These are phyloP conservation scores for Anas platyrhynchos DNA, from an alignment of 2,113 vertebrate genomes.

Conservation along the genomic window DNA sequence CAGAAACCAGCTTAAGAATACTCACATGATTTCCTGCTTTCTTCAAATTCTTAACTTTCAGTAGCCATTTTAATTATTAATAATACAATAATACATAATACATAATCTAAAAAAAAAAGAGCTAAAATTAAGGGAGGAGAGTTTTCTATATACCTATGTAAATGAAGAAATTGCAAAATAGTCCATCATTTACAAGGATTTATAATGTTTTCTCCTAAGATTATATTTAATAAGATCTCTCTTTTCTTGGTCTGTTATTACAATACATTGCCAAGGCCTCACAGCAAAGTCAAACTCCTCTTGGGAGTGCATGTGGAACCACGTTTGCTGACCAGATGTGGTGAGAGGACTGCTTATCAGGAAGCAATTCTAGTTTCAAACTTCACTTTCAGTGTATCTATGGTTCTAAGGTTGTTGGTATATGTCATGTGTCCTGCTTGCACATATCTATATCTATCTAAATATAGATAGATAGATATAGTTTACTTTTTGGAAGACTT, in stretches of 20 bases:
- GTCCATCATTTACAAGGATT: neutral
- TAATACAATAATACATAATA: neutral
- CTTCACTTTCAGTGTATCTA: neutral
- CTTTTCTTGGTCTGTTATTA: neutral
- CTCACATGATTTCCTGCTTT: constrained; percentile 41
- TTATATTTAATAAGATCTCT: neutral
- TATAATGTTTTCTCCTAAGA: neutral
- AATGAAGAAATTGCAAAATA: constrained; percentile 2
- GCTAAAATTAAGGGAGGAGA: neutral
- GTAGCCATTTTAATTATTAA: neutral
- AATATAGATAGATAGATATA: no score
- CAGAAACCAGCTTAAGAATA: neutral
- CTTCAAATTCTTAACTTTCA: neutral
- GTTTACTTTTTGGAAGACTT: no score
- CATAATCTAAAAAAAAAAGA: neutral
- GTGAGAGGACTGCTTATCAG: neutral
- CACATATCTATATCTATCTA: no score
- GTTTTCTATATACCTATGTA: neutral
- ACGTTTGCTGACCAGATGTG: neutral
- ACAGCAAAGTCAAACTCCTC: neutral
- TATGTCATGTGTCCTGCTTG: neutral
- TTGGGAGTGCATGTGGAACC: neutral
- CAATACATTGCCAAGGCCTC: neutral
- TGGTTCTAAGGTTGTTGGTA: neutral
- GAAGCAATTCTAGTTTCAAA: neutral